These are phyloP conservation scores for Pangasius sanitwongsei DNA, from an alignment of 2,797 vertebrate species.

Conservation along the genomic window DNA sequence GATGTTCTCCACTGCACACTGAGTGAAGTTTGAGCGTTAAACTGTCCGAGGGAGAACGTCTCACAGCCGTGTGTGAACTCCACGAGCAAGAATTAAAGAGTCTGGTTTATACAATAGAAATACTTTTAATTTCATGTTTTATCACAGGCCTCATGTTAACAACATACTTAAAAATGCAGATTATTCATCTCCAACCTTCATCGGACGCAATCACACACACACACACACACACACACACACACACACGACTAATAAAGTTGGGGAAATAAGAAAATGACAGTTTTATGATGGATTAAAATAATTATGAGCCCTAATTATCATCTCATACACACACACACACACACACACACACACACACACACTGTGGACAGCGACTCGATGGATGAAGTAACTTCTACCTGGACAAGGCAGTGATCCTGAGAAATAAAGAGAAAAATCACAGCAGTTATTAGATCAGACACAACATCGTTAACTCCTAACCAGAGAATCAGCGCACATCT, in stretches of 20 bases:
- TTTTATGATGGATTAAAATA: conserved; percentile 71
- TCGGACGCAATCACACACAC: conserved; percentile 42
- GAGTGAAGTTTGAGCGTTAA: not conserved
- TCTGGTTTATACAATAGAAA: conserved; percentile 76
- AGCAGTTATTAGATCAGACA: not conserved
- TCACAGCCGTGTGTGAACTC: not conserved
- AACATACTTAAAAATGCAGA: conserved; percentile 80
- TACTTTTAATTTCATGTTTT: conserved; percentile 81
- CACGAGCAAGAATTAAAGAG: not conserved
- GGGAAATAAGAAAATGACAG: conserved; percentile 63
- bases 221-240: conserved; percentile 51
- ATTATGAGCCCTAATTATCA: conserved; percentile 49
- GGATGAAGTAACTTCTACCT: conserved; percentile 76
- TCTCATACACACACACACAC: conserved; percentile 10
- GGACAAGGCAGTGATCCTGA: conserved; percentile 75
- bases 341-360: conserved; percentile 36
- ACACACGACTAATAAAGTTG: conserved; percentile 37
- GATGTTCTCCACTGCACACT: not conserved
- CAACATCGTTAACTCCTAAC: too few species aligned
- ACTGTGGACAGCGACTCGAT: conserved; percentile 35
- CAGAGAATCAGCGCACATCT: not conserved
- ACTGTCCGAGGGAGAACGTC: too few species aligned
- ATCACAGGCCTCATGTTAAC: conserved; percentile 78
- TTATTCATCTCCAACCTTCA: conserved; percentile 60
- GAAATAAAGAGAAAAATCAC: not conserved